Conservation (phyloP, 2,113 vertebrate genomes). For the Vanacampus margaritifer region DNA sequence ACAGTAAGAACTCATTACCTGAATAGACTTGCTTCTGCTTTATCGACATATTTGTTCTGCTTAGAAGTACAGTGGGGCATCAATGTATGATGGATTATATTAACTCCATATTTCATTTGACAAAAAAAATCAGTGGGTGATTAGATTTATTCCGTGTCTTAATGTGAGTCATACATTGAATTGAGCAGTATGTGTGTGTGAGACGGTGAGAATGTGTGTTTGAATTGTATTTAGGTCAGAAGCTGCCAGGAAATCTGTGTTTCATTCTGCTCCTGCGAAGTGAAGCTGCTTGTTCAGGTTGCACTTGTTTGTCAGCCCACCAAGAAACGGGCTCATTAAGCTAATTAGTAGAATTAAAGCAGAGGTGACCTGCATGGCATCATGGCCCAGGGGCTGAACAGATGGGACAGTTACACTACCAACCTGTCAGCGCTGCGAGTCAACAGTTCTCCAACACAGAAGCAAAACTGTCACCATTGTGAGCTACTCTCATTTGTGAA, state of each 20-base stretch:
- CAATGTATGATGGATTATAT: slow-evolving; percentile 23
- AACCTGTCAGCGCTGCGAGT: slow-evolving; percentile 38
- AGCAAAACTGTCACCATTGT: neutral
- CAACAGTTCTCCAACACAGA: slow-evolving; percentile 31
- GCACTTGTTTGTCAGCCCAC: slow-evolving; percentile 47
- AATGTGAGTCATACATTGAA: slow-evolving; percentile 13
- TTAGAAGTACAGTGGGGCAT: neutral
- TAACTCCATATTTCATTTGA: slow-evolving; percentile 10
- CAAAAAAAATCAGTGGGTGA: slow-evolving; percentile 26
- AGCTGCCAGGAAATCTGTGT: slow-evolving; percentile 37
- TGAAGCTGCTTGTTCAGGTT: slow-evolving; percentile 38
- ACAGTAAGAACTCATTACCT: slow-evolving; percentile 15
- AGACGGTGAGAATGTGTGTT: slow-evolving; percentile 7
- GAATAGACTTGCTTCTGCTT: slow-evolving; percentile 5
- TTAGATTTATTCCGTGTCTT: slow-evolving; percentile 20
- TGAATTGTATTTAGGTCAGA: slow-evolving; percentile 46
- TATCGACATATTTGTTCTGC: neutral
- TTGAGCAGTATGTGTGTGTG: slow-evolving; percentile 1
- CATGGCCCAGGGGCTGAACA: slow-evolving; percentile 41
- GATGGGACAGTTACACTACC: slow-evolving; percentile 47
- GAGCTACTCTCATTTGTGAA: neutral
- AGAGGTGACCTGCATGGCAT: slow-evolving; percentile 43
- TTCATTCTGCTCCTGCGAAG: slow-evolving; percentile 27
- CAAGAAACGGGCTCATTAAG: slow-evolving; percentile 54
- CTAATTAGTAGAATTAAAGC: slow-evolving; percentile 57